Percentiles rank a stretch among this genome's conserved stretches.
Evolutionary conservation across 2,113 vertebrate genomes (phyloP).

Genomic region (Brienomyrus brachyistius): DNA sequence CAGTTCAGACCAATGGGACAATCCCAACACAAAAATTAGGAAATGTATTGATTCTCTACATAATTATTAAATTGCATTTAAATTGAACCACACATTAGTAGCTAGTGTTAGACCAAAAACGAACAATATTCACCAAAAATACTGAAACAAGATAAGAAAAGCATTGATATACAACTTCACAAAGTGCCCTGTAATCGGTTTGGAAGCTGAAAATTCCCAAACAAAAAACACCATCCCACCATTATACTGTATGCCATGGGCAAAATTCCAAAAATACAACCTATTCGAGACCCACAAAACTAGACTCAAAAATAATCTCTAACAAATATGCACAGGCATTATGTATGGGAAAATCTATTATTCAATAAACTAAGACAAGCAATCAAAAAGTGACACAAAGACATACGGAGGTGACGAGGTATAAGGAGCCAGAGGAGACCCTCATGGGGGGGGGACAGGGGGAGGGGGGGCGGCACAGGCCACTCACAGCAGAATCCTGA

Average conservation of each 20-base stretch:
- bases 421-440: neutral
- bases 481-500: neutral
- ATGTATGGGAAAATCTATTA: neutral
- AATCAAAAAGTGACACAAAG: neutral
- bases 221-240: neutral
- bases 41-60: neutral
- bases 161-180: neutral
- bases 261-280: neutral
- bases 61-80: neutral
- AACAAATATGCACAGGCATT: neutral
- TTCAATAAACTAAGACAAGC: neutral
- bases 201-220: neutral
- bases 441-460: neutral
- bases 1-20: neutral
- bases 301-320: neutral
- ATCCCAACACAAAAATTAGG: neutral
- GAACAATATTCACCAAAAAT: neutral
- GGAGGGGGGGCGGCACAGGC: too few relatives aligned
- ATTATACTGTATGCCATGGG: neutral
- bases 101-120: neutral
- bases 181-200: neutral
- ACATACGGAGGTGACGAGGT: neutral
- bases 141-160: neutral
- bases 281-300: neutral
- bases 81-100: neutral